Evolutionary conservation across 2,113 vertebrate genomes (phyloP).

Genomic region (Hippocampus barbouri): DNA sequence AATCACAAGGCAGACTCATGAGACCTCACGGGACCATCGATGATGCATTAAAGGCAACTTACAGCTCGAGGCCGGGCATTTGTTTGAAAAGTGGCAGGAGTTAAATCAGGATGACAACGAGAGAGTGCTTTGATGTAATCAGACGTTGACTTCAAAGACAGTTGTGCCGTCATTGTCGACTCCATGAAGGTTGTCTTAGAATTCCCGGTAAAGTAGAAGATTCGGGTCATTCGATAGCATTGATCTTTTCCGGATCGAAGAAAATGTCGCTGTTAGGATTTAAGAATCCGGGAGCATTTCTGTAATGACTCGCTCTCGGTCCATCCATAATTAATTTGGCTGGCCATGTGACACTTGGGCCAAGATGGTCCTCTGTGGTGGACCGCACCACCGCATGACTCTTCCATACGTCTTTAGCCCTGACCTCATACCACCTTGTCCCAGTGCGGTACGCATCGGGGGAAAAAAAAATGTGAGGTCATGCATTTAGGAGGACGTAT

Average conservation of each 20-base stretch:
- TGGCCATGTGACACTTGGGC: neutral
- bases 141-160: neutral
- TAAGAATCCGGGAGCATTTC: conserved; percentile 9
- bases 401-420: conserved; percentile 7
- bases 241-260: neutral
- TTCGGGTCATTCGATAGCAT: no score
- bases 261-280: neutral
- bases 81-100: neutral
- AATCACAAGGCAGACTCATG: neutral
- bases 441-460: conserved; percentile 17
- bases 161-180: neutral
- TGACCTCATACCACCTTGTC: conserved; percentile 21
- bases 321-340: conserved; percentile 35
- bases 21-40: neutral
- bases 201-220: neutral
- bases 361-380: neutral
- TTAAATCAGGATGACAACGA: neutral
- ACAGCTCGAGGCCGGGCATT: neutral
- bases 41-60: neutral
- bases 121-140: neutral
- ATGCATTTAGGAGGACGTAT: neutral
- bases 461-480: neutral
- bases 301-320: conserved; percentile 21
- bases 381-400: neutral
- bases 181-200: neutral